These are phyloP conservation scores for Chrysogorgia sp. DNA, from an alignment of 92 coral and sea anemone genomes.

Conservation along the genomic window DNA sequence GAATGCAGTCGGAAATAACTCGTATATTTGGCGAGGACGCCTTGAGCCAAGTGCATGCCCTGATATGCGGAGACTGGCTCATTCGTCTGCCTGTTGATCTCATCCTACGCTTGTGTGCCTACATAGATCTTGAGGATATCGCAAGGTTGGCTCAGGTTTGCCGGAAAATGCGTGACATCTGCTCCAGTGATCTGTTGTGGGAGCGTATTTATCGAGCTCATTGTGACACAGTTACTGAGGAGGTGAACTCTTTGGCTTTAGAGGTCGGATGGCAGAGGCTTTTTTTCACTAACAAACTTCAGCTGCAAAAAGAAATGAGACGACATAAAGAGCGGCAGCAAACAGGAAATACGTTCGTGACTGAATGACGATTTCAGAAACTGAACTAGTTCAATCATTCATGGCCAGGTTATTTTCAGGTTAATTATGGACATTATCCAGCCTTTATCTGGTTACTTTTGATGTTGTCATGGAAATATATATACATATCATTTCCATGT, in stretches of 20 bases:
- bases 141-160: slow-evolving; percentile 88
- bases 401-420: no score
- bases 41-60: slow-evolving; percentile 85
- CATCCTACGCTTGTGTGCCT: slow-evolving; percentile 75
- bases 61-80: slow-evolving; percentile 96
- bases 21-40: slow-evolving; percentile 89
- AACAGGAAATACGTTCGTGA: slow-evolving; percentile 14
- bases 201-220: slow-evolving; percentile 80
- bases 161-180: slow-evolving; percentile 81
- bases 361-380: not conserved
- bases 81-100: slow-evolving; percentile 80
- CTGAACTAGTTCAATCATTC: no score
- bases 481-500: not conserved
- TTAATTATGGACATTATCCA: no score
- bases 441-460: no score
- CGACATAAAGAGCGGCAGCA: slow-evolving; percentile 72
- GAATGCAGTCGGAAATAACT: slow-evolving; percentile 80
- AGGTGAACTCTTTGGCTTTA: slow-evolving; percentile 77
- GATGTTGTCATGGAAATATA: not conserved
- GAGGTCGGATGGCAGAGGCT: slow-evolving; percentile 95
- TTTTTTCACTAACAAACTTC: slow-evolving; percentile 91
- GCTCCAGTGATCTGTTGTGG: slow-evolving; percentile 96
- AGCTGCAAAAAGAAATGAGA: slow-evolving; percentile 86
- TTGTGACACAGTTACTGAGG: slow-evolving; percentile 83
- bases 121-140: slow-evolving; percentile 81